These are phyloP conservation scores for Mellivora capensis DNA, from an alignment of 2,113 vertebrate species.

Conservation along the genomic window DNA sequence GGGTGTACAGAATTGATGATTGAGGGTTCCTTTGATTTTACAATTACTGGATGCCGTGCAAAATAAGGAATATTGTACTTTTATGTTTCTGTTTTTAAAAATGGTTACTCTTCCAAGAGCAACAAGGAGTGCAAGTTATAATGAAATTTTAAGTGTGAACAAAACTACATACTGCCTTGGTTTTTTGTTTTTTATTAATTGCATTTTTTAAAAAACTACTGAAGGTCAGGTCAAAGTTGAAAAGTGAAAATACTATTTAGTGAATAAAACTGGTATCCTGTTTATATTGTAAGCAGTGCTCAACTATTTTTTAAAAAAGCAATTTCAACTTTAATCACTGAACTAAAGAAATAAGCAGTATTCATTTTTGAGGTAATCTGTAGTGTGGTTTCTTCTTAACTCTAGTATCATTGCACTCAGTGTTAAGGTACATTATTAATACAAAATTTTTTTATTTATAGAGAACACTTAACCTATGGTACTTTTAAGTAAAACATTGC, in stretches of 20 bases:
- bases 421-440: slow-evolving; percentile 27
- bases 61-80: not conserved
- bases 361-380: slow-evolving; percentile 61
- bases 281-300: slow-evolving; percentile 39
- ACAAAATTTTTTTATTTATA: not conserved
- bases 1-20: not conserved
- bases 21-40: not conserved
- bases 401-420: slow-evolving; percentile 35
- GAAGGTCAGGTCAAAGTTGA: slow-evolving; percentile 60
- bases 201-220: slow-evolving; percentile 75
- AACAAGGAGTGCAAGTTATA: slow-evolving; percentile 13
- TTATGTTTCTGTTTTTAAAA: slow-evolving; percentile 27
- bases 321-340: slow-evolving; percentile 75
- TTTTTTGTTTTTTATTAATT: not conserved
- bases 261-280: slow-evolving; percentile 27
- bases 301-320: slow-evolving; percentile 51
- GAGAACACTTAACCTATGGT: not conserved
- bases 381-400: slow-evolving; percentile 59
- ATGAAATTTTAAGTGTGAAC: not conserved
- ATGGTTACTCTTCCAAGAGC: slow-evolving; percentile 10
- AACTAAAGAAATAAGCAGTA: slow-evolving; percentile 74
- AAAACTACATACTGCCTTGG: not conserved
- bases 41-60: not conserved
- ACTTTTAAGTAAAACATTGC: slow-evolving; percentile 10
- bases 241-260: slow-evolving; percentile 56